phyloP scores from a whole-genome alignment of 2,113 vertebrate species.

The Oxyura jamaicensis region DNA sequence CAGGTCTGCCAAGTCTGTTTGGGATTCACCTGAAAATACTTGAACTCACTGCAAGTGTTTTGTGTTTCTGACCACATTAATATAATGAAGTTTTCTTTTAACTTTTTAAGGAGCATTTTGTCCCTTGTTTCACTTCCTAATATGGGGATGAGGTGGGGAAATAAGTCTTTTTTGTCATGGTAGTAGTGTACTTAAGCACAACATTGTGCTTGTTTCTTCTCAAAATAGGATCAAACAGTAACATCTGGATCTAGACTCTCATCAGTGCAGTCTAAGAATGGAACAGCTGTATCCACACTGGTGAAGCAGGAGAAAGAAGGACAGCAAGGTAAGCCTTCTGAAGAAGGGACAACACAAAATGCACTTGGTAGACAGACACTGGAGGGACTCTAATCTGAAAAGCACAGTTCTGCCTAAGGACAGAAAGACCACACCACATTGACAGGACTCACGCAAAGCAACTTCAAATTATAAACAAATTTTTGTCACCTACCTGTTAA shows the following conservation, averaged over 20 bases:
- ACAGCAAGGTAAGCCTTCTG: not conserved
- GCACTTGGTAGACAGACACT: not conserved
- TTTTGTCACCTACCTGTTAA: no score
- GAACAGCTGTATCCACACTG: no score
- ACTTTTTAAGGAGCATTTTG: no score
- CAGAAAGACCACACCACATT: not conserved
- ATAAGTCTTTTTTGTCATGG: no score
- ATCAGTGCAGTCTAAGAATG: not conserved
- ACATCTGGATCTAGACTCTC: no score
- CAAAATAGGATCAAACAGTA: no score
- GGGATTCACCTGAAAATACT: not conserved
- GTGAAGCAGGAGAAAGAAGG: not conserved
- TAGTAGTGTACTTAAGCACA: not conserved
- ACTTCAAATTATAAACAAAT: no score
- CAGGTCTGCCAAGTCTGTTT: not conserved
- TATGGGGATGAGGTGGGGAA: not conserved
- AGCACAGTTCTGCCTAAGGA: not conserved
- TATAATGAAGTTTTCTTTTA: no score
- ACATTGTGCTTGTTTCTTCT: not conserved
- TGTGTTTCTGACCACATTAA: not conserved
- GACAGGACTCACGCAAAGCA: not conserved
- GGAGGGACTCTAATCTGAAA: not conserved
- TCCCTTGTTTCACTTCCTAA: not conserved
- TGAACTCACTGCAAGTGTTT: not conserved
- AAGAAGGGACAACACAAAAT: not conserved